Evolutionary conservation across 1,140 invertebrate species (phyloP).

Genomic region (Drosophila kurseongensis): DNA sequence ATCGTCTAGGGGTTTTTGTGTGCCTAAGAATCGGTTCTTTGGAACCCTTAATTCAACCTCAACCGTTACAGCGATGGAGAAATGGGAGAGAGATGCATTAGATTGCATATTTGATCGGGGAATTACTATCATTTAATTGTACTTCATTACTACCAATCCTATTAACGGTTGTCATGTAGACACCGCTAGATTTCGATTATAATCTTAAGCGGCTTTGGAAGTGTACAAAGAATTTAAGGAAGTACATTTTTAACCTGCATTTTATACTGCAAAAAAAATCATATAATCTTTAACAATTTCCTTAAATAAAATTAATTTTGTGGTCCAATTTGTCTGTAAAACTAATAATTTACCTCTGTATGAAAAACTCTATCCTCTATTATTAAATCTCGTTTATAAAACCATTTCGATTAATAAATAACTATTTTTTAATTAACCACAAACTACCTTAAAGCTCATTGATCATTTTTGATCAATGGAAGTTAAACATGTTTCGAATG

Average conservation of each 20-base stretch:
- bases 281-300: too few species aligned
- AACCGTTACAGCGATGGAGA: constrained; percentile 19
- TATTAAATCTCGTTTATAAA: neutral
- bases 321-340: too few species aligned
- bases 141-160: constrained; percentile 7
- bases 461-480: neutral
- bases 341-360: too few species aligned
- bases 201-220: neutral
- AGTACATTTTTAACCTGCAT: neutral
- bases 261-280: too few species aligned
- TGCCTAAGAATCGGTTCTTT: constrained; percentile 7
- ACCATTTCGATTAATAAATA: neutral
- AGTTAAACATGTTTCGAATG: neutral
- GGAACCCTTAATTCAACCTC: constrained; percentile 33
- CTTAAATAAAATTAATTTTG: too few species aligned
- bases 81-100: constrained; percentile 11
- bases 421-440: neutral
- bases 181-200: neutral
- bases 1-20: constrained; percentile 4
- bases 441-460: neutral
- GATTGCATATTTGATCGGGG: constrained; percentile 39
- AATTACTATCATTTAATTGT: constrained; percentile 36
- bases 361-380: too few species aligned
- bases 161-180: constrained; percentile 11
- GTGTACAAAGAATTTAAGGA: neutral